Percentiles rank a stretch among this genome's conserved stretches.
Evolutionary conservation across 2,888 invertebrate species (phyloP).

Genomic region (Cephalotes varians): DNA sequence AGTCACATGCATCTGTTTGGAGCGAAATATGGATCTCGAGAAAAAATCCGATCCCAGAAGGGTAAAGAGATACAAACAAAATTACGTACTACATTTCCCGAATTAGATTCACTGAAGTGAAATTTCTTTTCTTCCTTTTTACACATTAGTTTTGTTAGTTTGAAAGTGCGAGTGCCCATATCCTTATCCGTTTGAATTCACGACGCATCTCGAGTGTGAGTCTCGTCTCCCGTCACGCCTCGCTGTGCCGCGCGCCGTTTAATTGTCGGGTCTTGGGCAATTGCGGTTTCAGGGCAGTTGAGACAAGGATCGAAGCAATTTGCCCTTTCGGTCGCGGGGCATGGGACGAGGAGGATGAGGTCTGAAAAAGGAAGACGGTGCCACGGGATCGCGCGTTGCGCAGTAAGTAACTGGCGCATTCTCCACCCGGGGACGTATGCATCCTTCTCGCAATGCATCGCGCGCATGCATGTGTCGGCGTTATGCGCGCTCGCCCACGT

Average conservation of each 20-base stretch:
- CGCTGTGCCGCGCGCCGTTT: slow-evolving; percentile 67
- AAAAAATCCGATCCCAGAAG: not conserved
- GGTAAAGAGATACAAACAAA: not conserved
- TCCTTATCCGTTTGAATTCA: not conserved
- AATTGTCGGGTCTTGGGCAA: slow-evolving; percentile 75
- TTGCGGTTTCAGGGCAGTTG: slow-evolving; percentile 76
- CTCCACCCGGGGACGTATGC: slow-evolving; percentile 18
- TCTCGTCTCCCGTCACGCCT: slow-evolving; percentile 5
- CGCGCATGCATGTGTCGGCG: slow-evolving; percentile 32
- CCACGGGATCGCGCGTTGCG: slow-evolving; percentile 62
- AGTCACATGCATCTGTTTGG: not conserved
- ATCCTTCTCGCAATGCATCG: slow-evolving; percentile 51
- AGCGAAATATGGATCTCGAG: not conserved
- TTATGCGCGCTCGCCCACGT: slow-evolving; percentile 76
- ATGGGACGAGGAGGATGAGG: slow-evolving; percentile 17
- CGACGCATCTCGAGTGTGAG: not conserved
- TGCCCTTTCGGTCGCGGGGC: slow-evolving; percentile 62
- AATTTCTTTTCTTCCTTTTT: not conserved
- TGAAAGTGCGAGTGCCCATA: not conserved
- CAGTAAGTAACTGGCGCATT: slow-evolving; percentile 54
- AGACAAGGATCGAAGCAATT: slow-evolving; percentile 77
- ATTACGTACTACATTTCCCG: not conserved
- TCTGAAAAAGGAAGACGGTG: slow-evolving; percentile 18
- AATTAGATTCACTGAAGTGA: not conserved
- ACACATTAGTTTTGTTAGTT: not conserved